These are phyloP conservation scores for Drosophila putrida DNA, from an alignment of 2,888 invertebrate genomes.

Conservation along the genomic window DNA sequence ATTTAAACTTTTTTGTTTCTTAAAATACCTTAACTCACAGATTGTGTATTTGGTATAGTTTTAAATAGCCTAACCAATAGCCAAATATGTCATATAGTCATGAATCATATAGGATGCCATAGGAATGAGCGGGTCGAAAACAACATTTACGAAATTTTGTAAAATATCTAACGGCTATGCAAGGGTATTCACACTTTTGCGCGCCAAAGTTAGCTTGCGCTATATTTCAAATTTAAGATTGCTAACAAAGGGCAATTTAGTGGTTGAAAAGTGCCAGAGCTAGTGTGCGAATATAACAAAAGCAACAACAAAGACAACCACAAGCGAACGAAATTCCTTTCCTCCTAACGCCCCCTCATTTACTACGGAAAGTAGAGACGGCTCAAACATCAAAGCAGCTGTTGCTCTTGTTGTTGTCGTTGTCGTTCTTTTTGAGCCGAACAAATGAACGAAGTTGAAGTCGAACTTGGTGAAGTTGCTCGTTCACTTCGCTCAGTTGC, in stretches of 20 bases:
- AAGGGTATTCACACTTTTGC: too few species aligned
- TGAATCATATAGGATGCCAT: too few species aligned
- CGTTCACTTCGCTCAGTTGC: slow-evolving; percentile 55
- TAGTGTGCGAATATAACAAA: slow-evolving; percentile 13
- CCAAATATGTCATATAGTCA: too few species aligned
- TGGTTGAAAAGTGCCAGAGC: slow-evolving; percentile 11
- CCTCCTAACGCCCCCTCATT: neutral
- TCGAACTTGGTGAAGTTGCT: slow-evolving; percentile 43
- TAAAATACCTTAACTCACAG: too few species aligned
- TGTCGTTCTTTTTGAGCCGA: slow-evolving; percentile 39
- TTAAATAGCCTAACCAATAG: too few species aligned
- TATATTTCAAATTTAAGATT: slow-evolving; percentile 8
- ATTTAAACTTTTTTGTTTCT: too few species aligned
- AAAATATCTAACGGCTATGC: too few species aligned
- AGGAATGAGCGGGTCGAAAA: too few species aligned
- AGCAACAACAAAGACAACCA: slow-evolving; percentile 19
- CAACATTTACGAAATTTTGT: too few species aligned
- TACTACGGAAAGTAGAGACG: slow-evolving; percentile 18
- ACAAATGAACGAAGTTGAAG: slow-evolving; percentile 37
- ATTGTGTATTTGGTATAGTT: too few species aligned
- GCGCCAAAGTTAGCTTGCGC: too few species aligned
- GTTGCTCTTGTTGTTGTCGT: slow-evolving; percentile 14
- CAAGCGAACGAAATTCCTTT: slow-evolving; percentile 2
- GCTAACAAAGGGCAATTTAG: slow-evolving; percentile 15
- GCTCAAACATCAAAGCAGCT: slow-evolving; percentile 34